Evolutionary conservation across 2,888 invertebrate genomes (phyloP).

Genomic region (Aelia acuminata): DNA sequence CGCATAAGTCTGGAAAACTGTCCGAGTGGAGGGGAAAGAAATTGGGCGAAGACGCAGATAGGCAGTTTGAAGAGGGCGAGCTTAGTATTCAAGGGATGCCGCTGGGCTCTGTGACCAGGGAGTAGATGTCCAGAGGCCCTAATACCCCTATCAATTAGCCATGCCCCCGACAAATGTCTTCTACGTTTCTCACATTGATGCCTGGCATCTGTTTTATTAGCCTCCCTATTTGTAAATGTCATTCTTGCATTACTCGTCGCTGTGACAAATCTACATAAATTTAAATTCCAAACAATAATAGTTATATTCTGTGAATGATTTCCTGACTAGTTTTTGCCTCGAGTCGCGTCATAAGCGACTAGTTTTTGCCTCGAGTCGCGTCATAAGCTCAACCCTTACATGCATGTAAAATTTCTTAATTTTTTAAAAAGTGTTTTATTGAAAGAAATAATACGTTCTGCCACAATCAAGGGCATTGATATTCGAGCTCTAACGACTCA

Average conservation of each 20-base stretch:
- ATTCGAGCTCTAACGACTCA: too few relatives aligned
- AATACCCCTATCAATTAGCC: constrained; percentile 39
- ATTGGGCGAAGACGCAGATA: not conserved
- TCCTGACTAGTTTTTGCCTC: too few relatives aligned
- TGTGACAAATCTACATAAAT: not conserved
- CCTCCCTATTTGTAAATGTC: not conserved
- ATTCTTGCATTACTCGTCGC: not conserved
- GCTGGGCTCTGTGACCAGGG: not conserved
- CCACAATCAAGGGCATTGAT: too few relatives aligned
- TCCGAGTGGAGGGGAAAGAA: not conserved
- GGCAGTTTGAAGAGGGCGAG: not conserved
- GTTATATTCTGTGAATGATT: not conserved
- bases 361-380: too few relatives aligned
- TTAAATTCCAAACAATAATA: not conserved
- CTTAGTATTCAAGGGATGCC: not conserved
- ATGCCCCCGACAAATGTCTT: not conserved
- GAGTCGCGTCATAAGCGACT: too few relatives aligned
- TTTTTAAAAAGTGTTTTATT: too few relatives aligned
- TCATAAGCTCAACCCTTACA: too few relatives aligned
- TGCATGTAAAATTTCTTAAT: too few relatives aligned
- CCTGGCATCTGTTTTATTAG: constrained; percentile 2
- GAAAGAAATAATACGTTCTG: too few relatives aligned
- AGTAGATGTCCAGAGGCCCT: not conserved
- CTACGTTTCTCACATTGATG: constrained; percentile 32
- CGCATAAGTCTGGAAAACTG: not conserved